A percentile compares a stretch with the other conserved stretches of the same genome.
These are phyloP conservation scores for Cassiopea xamachana DNA, from an alignment of 30 jellyfish, hydroid and myxozoan genomes.

Conservation along the genomic window DNA sequence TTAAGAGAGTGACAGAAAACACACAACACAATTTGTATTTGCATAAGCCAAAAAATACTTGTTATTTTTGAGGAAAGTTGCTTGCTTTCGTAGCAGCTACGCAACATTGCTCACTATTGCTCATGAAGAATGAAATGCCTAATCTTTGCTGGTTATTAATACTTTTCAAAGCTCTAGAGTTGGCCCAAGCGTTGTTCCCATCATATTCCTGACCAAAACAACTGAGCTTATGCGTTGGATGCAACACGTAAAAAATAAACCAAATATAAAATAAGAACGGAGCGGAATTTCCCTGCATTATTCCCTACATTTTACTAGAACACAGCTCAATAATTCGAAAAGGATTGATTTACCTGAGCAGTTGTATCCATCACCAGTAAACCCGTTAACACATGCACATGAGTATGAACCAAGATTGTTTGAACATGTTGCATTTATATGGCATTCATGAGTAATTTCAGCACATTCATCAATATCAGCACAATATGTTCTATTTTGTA, in stretches of 20 bases:
- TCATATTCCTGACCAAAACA: not conserved
- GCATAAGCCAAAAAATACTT: not conserved
- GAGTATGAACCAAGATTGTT: no score
- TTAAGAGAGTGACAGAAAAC: not conserved
- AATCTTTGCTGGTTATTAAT: not conserved
- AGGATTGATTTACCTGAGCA: slow-evolving; percentile 6
- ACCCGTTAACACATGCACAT: slow-evolving; percentile 32
- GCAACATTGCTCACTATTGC: not conserved
- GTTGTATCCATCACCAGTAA: slow-evolving; percentile 2
- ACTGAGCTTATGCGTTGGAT: not conserved
- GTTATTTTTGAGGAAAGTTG: not conserved
- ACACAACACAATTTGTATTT: not conserved
- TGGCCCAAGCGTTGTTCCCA: not conserved
- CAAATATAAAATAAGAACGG: not conserved
- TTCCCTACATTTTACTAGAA: no score
- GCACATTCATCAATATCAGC: slow-evolving; percentile 24
- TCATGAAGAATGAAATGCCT: not conserved
- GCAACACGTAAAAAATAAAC: not conserved
- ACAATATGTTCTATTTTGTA: no score
- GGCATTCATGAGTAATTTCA: slow-evolving; percentile 9
- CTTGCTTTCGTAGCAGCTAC: not conserved
- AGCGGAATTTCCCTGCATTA: not conserved
- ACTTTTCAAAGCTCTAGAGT: not conserved
- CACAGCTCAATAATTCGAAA: not conserved
- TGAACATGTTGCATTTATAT: slow-evolving; percentile 16